Evolutionary conservation across 92 coral and sea anemone species (phyloP).

Genomic region (Heliopora coerulea): DNA sequence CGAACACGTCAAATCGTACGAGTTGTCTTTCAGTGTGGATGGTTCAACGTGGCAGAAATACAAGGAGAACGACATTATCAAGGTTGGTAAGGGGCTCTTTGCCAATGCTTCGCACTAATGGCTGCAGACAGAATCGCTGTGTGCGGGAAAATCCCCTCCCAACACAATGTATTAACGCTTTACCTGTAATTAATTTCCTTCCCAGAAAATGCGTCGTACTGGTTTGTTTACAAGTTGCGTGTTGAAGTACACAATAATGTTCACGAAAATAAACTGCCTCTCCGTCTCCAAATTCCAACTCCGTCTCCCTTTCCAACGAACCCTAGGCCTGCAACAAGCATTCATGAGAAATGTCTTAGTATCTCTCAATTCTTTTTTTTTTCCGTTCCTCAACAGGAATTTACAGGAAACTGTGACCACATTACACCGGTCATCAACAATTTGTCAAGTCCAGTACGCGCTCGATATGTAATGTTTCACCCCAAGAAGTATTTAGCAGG

Average conservation of each 20-base stretch:
- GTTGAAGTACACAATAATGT: no score
- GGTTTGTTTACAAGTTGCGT: no score
- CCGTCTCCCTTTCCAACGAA: no score
- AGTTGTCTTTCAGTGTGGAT: conserved; percentile 71
- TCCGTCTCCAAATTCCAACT: no score
- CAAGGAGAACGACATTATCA: conserved; percentile 64
- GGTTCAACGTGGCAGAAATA: conserved; percentile 68
- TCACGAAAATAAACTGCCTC: no score
- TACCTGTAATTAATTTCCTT: no score
- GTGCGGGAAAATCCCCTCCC: no score
- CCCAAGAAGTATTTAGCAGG: conserved; percentile 59
- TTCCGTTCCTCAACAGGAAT: conserved; percentile 49
- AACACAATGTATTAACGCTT: no score
- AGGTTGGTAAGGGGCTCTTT: conserved; percentile 47
- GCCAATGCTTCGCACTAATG: neutral
- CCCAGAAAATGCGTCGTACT: no score
- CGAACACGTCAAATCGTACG: conserved; percentile 79
- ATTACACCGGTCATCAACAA: conserved; percentile 77
- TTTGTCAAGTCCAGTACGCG: conserved; percentile 62
- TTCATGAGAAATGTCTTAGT: no score
- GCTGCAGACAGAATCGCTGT: no score
- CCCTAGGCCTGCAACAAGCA: no score
- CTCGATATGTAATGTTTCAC: conserved; percentile 77
- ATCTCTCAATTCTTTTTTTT: neutral
- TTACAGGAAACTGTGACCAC: conserved; percentile 83